Conservation (phyloP, 2,888 invertebrate species). For the Drosophila monieri region DNA sequence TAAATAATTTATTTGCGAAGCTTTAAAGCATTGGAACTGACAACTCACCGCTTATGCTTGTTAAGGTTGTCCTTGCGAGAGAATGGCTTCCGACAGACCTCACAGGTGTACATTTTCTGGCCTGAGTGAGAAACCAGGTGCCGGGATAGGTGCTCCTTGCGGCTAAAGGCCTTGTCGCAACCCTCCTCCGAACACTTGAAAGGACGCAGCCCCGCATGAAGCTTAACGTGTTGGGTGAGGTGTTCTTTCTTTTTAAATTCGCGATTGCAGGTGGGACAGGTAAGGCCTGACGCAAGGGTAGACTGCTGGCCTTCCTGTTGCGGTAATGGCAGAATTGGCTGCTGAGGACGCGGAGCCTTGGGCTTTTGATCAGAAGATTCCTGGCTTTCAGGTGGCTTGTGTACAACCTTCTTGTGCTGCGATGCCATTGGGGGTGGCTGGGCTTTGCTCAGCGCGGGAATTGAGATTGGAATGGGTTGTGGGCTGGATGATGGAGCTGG, state of each 20-base stretch:
- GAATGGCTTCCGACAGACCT: conserved; percentile 86
- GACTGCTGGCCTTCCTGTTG: conserved; percentile 16
- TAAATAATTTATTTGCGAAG: background rate
- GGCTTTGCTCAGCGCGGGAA: conserved; percentile 10
- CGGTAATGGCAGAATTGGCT: conserved; percentile 59
- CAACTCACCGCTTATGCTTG: conserved; percentile 82
- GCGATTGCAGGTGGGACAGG: conserved; percentile 85
- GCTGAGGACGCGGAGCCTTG: conserved; percentile 46
- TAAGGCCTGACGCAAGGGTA: conserved; percentile 23
- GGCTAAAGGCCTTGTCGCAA: conserved; percentile 88
- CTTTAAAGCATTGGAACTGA: background rate
- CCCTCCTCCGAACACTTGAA: conserved; percentile 86
- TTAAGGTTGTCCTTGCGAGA: conserved; percentile 84
- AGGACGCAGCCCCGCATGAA: conserved; percentile 88
- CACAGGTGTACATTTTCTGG: conserved; percentile 88
- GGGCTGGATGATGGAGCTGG: conserved; percentile 59
- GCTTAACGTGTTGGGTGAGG: conserved; percentile 88
- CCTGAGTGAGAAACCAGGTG: conserved; percentile 89
- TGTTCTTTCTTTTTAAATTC: conserved; percentile 89
- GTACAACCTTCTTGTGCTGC: conserved; percentile 52
- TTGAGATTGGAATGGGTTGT: conserved; percentile 39
- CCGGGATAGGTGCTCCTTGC: conserved; percentile 88
- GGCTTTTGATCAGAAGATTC: conserved; percentile 4
- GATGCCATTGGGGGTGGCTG: conserved; percentile 51
- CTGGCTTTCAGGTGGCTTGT: conserved; percentile 50